These are phyloP conservation scores for Arnoldichthys spilopterus DNA, from an alignment of 2,797 vertebrate species.

Conservation along the genomic window DNA sequence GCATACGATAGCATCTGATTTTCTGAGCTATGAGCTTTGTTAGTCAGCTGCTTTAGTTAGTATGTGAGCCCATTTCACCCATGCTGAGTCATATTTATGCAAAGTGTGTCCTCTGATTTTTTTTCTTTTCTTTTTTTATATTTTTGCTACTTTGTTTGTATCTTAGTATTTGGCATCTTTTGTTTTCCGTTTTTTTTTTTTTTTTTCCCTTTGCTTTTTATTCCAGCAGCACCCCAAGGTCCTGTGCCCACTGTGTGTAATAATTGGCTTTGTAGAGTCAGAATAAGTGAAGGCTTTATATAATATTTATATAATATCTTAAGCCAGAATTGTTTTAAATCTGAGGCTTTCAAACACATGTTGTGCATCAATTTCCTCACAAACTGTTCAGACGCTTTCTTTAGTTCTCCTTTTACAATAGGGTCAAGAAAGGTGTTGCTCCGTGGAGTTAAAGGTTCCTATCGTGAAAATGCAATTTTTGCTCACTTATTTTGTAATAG, in stretches of 20 bases:
- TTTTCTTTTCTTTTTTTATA: not conserved
- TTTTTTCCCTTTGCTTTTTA: constrained; percentile 4
- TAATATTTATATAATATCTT: constrained; percentile 32
- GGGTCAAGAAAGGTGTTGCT: not conserved
- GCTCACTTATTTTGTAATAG: too few species aligned
- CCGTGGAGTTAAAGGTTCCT: not conserved
- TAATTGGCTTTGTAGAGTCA: constrained; percentile 9
- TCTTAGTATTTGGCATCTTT: not conserved
- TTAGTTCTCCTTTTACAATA: constrained; percentile 16
- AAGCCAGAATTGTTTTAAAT: constrained; percentile 20
- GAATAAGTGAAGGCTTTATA: not conserved
- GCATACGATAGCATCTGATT: not conserved
- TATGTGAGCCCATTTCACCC: constrained; percentile 44
- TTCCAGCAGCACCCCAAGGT: not conserved
- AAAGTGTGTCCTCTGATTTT: constrained; percentile 20
- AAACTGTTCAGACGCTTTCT: not conserved
- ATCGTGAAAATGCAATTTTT: not conserved
- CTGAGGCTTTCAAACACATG: constrained; percentile 12
- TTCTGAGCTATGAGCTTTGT: constrained; percentile 9
- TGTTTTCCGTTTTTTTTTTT: not conserved
- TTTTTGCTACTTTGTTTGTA: constrained; percentile 24
- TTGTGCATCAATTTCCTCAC: constrained; percentile 11
- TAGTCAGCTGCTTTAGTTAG: constrained; percentile 18
- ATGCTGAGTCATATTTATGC: constrained; percentile 43
- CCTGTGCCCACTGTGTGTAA: not conserved